A percentile compares a stretch with the other conserved stretches of the same genome.
Conservation (phyloP, 2,797 vertebrate species). For the Caiman crocodilus region DNA sequence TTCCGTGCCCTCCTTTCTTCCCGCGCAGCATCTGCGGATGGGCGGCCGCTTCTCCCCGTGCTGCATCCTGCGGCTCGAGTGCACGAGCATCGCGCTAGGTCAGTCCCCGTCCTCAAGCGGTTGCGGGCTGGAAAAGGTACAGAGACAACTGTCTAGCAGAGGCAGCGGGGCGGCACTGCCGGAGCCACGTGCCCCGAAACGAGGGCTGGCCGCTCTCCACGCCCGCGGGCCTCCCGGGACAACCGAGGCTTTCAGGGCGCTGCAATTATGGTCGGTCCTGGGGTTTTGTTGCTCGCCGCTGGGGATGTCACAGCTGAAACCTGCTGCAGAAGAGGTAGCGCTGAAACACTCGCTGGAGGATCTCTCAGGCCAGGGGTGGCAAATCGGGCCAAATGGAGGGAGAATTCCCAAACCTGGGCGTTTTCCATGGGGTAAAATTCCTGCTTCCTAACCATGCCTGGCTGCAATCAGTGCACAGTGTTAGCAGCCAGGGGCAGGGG, state of each 20-base stretch:
- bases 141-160: fast-evolving
- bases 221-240: fast-evolving
- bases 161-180: background rate
- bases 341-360: background rate
- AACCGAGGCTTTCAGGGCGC: background rate
- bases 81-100: too few species aligned
- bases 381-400: background rate
- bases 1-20: fast-evolving
- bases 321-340: background rate
- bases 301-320: background rate
- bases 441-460: fast-evolving
- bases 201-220: fast-evolving
- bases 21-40: fast-evolving
- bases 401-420: background rate
- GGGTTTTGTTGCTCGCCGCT: background rate
- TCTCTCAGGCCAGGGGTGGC: background rate
- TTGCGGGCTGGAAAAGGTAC: background rate
- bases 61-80: fast-evolving
- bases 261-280: fast-evolving
- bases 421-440: background rate
- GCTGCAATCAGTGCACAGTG: background rate
- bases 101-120: fast-evolving
- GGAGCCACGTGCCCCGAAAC: background rate
- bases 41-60: fast-evolving
- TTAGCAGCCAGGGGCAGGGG: background rate